Percentiles rank a stretch among this genome's conserved stretches.
These are phyloP conservation scores for Otis tarda DNA, from an alignment of 2,113 vertebrate species.

Conservation along the genomic window DNA sequence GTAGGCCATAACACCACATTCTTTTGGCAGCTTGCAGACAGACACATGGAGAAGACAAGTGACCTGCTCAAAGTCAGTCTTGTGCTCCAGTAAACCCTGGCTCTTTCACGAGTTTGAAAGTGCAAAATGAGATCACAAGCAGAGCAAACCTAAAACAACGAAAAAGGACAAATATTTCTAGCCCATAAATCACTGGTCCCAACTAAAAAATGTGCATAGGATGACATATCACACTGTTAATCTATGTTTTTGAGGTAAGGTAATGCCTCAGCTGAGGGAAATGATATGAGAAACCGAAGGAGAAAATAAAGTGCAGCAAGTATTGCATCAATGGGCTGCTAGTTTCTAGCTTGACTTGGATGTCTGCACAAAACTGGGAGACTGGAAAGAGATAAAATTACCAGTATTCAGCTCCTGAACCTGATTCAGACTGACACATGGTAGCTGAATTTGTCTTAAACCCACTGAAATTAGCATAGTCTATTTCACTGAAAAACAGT, in stretches of 20 bases:
- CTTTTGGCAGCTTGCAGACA: constrained; percentile 14
- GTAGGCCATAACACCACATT: background rate
- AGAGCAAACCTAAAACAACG: background rate
- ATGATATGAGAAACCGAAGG: background rate
- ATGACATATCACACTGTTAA: background rate
- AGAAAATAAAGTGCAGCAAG: background rate
- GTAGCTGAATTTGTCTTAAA: background rate
- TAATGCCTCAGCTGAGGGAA: background rate
- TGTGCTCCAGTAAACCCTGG: background rate
- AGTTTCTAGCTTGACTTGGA: background rate
- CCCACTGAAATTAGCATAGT: background rate
- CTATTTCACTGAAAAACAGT: background rate
- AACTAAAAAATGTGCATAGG: background rate
- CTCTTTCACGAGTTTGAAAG: background rate
- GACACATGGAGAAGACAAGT: background rate
- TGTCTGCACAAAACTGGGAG: background rate
- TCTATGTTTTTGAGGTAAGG: background rate
- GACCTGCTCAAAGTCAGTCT: background rate
- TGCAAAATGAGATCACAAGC: background rate
- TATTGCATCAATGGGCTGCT: background rate
- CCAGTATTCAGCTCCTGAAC: background rate
- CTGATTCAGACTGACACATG: background rate
- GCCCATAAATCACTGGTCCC: background rate
- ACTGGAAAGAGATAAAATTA: background rate
- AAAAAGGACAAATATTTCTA: background rate